Percentiles rank a stretch among this genome's conserved stretches.
phyloP scores from a whole-genome alignment of 2,797 vertebrate species.

The Phalloptychus januarius region DNA sequence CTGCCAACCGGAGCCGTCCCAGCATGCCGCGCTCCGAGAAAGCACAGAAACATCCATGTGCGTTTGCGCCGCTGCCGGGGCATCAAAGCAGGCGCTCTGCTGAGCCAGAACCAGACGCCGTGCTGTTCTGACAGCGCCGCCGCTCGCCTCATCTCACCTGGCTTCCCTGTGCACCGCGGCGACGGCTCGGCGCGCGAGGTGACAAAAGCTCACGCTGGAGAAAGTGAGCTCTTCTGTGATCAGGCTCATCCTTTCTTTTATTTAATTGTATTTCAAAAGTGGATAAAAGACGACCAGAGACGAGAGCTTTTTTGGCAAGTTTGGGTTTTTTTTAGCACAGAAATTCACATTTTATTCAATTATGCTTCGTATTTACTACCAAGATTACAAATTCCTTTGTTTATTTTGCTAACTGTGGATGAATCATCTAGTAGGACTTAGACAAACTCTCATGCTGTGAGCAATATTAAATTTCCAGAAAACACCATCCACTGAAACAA shows the following conservation, averaged over 20 bases:
- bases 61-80: conserved; percentile 51
- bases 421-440: not conserved
- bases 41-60: conserved; percentile 51
- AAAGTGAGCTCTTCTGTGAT: conserved; percentile 37
- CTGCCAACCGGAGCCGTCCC: conserved; percentile 46
- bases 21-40: conserved; percentile 62
- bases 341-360: not conserved
- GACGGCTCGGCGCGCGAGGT: conserved; percentile 26
- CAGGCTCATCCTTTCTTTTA: not conserved
- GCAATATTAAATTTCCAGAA: not conserved
- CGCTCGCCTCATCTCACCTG: conserved; percentile 50
- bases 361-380: not conserved
- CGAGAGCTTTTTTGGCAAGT: not conserved
- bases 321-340: not conserved
- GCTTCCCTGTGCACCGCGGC: conserved; percentile 35
- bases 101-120: conserved; percentile 71
- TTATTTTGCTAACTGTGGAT: not conserved
- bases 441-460: not conserved
- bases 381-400: not conserved
- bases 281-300: not conserved
- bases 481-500: not conserved
- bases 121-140: conserved; percentile 77
- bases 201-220: conserved; percentile 35
- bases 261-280: not conserved
- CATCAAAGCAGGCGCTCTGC: conserved; percentile 62